These are phyloP conservation scores for Taxidea taxus DNA, from an alignment of 2,113 vertebrate genomes.

Conservation along the genomic window DNA sequence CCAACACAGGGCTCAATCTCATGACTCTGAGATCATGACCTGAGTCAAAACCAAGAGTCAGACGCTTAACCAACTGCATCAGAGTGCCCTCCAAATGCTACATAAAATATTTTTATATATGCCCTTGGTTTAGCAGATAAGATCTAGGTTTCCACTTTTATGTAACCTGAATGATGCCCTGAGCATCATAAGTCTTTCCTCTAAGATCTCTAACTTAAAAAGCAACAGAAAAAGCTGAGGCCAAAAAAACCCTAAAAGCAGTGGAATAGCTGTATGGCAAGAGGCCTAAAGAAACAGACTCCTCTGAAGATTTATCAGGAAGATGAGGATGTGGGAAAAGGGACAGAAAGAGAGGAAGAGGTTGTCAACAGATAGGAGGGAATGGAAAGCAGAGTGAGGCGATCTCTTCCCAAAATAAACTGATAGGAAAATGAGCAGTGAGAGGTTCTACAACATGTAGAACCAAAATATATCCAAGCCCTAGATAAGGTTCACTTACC, in stretches of 20 bases:
- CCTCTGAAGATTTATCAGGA: not conserved
- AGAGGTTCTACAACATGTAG: not conserved
- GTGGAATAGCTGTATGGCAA: not conserved
- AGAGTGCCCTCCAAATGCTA: not conserved
- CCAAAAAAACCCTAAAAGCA: not conserved
- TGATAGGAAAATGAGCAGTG: not conserved
- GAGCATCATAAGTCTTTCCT: not conserved
- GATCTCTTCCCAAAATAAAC: not conserved
- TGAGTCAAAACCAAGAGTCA: not conserved
- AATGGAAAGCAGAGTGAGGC: not conserved
- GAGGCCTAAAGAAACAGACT: not conserved
- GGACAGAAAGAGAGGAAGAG: not conserved
- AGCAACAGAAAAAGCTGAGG: not conserved
- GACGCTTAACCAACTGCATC: not conserved
- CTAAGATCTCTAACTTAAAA: conserved; percentile 9
- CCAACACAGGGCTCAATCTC: not conserved
- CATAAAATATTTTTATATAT: not conserved
- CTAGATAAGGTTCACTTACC: not conserved
- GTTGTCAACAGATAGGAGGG: not conserved
- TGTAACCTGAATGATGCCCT: not conserved
- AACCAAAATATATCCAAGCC: not conserved
- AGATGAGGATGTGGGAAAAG: not conserved
- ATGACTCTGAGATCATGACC: not conserved
- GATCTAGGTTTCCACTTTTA: not conserved
- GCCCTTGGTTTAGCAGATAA: not conserved